Base-by-base conservation (phyloP, 2,113 vertebrate species). In the Siphamia tubifer region DNA sequence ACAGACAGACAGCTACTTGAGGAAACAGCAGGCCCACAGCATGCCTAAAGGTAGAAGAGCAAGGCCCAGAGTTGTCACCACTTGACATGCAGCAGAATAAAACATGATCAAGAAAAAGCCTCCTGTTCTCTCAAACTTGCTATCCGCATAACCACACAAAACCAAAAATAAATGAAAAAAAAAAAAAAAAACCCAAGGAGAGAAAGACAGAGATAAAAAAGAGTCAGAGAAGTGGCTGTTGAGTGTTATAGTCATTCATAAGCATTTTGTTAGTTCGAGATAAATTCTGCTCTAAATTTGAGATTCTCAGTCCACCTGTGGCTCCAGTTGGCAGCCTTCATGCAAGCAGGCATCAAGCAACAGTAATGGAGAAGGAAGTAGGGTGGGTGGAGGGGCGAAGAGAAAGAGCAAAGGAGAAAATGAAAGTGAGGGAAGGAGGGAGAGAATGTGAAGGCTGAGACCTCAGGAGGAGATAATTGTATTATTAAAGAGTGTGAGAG, bases 291-390 rank as follows among this genome's bases (percentile, higher is more conserved):
- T 83, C 79, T 87, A 65, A 85, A 66, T 80, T 63, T 79, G 83
- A 92, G 84, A 61, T 56, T 87, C 78, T 86, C 78, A 88, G 87
- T 85, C 85, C 89, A 85, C 88, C 87, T 87, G 91, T 90, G 88
- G 84, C 88, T 91, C 90, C 89, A 84, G 84, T 87, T 30, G 77
- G 84, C 84, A 93, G 90, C 90, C 87, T 69, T 93, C 98, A 99
- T 99, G 98, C 98, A 99, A 98, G 96, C 97, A 99, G 96, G 98
- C 98, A 99, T 93, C 93, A 94, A 91, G 93, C 93, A 93, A 91
- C 83, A 89, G 90, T 90, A 86, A 92, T 90, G 86, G 75, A 87
- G 56, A 61, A 74, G 81, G 76, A 56, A 52, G 78, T 23, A 54
- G 90, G 91, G 89, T 64, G 72, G 92, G 92, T 90, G 89, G 86